phyloP scores from a whole-genome alignment of 1,140 invertebrate species.

The Ostrea edulis region DNA sequence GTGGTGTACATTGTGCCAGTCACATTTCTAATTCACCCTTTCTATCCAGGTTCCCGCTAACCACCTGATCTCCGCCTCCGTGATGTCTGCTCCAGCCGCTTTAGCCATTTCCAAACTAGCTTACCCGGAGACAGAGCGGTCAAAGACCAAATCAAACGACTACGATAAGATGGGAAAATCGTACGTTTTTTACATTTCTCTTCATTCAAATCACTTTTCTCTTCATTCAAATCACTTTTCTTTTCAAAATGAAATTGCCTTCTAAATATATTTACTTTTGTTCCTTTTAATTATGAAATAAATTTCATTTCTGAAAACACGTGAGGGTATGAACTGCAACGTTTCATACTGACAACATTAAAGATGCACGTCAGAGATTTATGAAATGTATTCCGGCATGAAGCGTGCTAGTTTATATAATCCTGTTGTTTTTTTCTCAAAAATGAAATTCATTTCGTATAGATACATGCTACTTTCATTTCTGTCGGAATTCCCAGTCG shows the following conservation, averaged over 20 bases:
- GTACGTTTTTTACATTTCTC: neutral
- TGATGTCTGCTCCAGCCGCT: conserved; percentile 96
- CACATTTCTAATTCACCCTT: neutral
- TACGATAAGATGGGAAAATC: conserved; percentile 24
- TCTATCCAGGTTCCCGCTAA: conserved; percentile 75
- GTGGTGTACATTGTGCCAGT: too few relatives aligned
- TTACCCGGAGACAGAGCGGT: conserved; percentile 86
- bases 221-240: neutral
- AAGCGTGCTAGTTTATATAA: too few relatives aligned
- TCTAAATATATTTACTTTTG: neutral
- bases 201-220: neutral
- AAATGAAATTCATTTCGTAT: too few relatives aligned
- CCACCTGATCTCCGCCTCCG: conserved; percentile 89
- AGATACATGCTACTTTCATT: too few relatives aligned
- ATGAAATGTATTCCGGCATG: too few relatives aligned
- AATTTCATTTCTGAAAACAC: too few relatives aligned
- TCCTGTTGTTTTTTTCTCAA: too few relatives aligned
- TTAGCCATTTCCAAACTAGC: conserved; percentile 93
- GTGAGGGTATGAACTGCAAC: too few relatives aligned
- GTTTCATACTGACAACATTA: too few relatives aligned
- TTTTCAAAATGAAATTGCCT: neutral
- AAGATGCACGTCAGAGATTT: too few relatives aligned
- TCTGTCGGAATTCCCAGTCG: too few relatives aligned
- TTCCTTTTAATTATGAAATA: neutral
- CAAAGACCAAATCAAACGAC: neutral